Percentiles rank a stretch among this genome's conserved stretches.
phyloP scores from a whole-genome alignment of 2,113 vertebrate genomes.

The Clarias gariepinus region DNA sequence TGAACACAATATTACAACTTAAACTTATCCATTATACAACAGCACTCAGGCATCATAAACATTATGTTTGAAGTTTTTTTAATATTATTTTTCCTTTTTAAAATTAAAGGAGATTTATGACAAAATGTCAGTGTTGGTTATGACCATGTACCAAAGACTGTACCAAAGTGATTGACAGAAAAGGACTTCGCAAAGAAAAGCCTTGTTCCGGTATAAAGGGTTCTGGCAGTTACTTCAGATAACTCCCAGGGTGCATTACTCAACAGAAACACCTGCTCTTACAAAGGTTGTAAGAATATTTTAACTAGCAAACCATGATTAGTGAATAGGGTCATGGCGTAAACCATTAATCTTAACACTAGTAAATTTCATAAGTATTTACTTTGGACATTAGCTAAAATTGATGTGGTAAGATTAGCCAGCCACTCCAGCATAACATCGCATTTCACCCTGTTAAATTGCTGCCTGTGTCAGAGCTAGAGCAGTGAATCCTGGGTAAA shows the following conservation, averaged over 20 bases:
- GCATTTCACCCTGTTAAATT: not conserved
- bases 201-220: not conserved
- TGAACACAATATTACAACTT: not conserved
- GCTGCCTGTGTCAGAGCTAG: not conserved
- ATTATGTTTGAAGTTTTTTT: no score
- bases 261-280: not conserved
- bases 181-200: not conserved
- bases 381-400: not conserved
- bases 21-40: not conserved
- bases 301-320: no score
- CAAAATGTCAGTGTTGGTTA: not conserved
- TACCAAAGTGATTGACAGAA: not conserved
- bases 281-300: no score
- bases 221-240: not conserved
- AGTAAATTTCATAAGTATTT: not conserved
- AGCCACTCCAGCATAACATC: not conserved
- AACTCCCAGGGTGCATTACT: not conserved
- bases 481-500: not conserved
- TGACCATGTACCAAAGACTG: not conserved
- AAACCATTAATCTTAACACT: not conserved
- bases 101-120: not conserved
- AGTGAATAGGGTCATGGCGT: no score
- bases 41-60: not conserved
- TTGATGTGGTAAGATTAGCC: not conserved
- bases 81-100: no score